phyloP scores from a whole-genome alignment of 2,113 vertebrate genomes.

The Tinamus guttatus region DNA sequence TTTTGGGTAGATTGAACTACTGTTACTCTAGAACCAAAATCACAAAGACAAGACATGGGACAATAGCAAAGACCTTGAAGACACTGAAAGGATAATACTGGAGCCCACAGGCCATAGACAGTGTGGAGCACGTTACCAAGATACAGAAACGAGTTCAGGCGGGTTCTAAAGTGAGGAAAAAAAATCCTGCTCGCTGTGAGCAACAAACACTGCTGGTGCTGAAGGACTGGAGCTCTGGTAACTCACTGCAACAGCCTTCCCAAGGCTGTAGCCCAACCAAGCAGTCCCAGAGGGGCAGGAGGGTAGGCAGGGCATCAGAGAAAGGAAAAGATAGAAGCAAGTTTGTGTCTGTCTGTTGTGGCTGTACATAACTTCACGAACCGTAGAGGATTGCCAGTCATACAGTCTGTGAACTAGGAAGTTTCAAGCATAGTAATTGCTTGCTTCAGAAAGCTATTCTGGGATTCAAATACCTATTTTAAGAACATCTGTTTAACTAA shows the following conservation, averaged over 20 bases:
- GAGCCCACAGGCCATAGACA: not conserved
- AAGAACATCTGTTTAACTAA: not conserved
- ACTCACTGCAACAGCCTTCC: not conserved
- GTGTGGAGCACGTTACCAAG: not conserved
- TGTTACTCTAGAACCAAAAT: not conserved
- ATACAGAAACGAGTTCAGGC: not conserved
- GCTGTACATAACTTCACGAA: not conserved
- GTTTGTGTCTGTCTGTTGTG: too few relatives aligned
- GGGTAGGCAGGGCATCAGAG: too few relatives aligned
- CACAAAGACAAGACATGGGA: not conserved
- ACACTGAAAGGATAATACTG: not conserved
- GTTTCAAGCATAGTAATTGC: not conserved
- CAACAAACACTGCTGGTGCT: not conserved
- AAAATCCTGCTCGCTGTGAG: not conserved
- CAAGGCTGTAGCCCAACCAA: not conserved
- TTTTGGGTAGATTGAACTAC: not conserved
- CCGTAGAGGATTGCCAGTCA: not conserved
- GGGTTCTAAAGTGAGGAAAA: not conserved
- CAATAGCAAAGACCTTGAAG: not conserved
- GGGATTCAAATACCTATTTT: not conserved
- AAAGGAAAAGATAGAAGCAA: too few relatives aligned
- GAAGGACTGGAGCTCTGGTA: not conserved
- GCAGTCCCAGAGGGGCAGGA: not conserved
- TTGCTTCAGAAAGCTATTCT: not conserved
- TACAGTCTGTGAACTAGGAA: not conserved